Evolutionary conservation across 2,797 vertebrate genomes (phyloP), one percentile per base, ranked within the genome.

Genomic region (Pelobates cultripes): DNA sequence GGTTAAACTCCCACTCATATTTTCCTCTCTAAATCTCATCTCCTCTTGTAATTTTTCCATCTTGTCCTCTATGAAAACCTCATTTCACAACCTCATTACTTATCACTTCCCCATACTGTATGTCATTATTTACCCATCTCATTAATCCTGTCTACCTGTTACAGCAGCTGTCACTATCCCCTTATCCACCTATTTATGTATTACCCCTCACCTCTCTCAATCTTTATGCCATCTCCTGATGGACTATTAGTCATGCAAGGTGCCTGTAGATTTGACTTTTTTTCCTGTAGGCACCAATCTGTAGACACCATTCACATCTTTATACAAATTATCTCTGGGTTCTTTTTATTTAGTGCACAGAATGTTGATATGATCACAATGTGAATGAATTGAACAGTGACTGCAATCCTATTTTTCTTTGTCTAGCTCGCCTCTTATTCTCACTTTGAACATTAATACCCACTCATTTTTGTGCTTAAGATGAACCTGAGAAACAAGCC

Each of bases 131-230:
- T 84, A 73, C 80, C 66, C 67, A 73, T 76, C 66, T 84, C 78
- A 80, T 80, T 84, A 80, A 76, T 83, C 64, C 81, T 78, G 81
- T 70, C 81, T 83, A 74, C 81, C 82, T 80, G 82, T 55, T 75
- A 63, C 44, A 73, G 61, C 66, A 77, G 76, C 72, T 75, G 28
- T 42, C 14, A 72, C 60, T 71, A 82, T 82, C 81, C 78, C 69
- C 67, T 78, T 78, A 83, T 84, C 72, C 68, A 43, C 75, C 71
- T 84, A 75, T 84, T 79, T 79, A 79, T 79, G 75, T 83, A 83
- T 78, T 79, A 74, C 12, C 72, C 81, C 64, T 74, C 76, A 72
- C 72, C 70, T 83, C 76, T 75, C 70, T 55, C 44, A 77, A 72
- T 82, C 75, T 60, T 69, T 57, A 10, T 51, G 47, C 47, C 61